Evolutionary conservation across 1,140 invertebrate genomes (phyloP).

Genomic region (Andricus grossulariae): DNA sequence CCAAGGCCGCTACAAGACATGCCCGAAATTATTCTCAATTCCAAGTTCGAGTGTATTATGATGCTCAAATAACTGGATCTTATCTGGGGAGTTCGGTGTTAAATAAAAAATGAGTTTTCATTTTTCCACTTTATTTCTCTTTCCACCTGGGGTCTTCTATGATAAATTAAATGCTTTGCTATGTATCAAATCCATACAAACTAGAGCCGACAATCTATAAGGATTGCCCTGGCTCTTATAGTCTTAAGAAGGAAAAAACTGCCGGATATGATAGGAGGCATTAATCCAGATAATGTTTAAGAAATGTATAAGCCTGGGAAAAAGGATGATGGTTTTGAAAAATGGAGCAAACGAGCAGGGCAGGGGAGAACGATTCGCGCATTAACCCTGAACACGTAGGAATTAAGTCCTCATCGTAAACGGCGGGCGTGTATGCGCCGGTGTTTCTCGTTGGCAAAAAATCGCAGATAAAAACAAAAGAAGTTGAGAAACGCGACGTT

Average conservation of each 20-base stretch:
- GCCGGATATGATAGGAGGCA: not conserved
- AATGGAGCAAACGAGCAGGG: slow-evolving; percentile 32
- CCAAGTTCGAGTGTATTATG: too few species aligned
- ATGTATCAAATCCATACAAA: too few species aligned
- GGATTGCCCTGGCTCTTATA: not conserved
- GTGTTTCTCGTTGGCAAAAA: slow-evolving; percentile 8
- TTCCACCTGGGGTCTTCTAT: too few species aligned
- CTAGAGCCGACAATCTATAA: too few species aligned
- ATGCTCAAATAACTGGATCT: too few species aligned
- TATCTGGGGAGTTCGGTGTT: too few species aligned
- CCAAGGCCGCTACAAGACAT: too few species aligned
- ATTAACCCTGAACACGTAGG: slow-evolving; percentile 45
- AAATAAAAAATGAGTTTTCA: too few species aligned
- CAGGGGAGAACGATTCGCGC: not conserved
- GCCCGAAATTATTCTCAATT: too few species aligned
- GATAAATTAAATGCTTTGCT: too few species aligned
- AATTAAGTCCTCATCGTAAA: slow-evolving; percentile 55
- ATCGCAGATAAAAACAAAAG: slow-evolving; percentile 44
- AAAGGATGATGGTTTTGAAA: slow-evolving; percentile 15
- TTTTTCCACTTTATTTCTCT: too few species aligned
- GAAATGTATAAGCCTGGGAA: not conserved
- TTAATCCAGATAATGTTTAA: slow-evolving; percentile 16
- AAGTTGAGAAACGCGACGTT: slow-evolving; percentile 48
- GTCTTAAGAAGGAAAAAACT: not conserved
- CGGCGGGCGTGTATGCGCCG: slow-evolving; percentile 28